Evolutionary conservation across 1,140 invertebrate species (phyloP).

Genomic region (Harlomillsia oculata): DNA sequence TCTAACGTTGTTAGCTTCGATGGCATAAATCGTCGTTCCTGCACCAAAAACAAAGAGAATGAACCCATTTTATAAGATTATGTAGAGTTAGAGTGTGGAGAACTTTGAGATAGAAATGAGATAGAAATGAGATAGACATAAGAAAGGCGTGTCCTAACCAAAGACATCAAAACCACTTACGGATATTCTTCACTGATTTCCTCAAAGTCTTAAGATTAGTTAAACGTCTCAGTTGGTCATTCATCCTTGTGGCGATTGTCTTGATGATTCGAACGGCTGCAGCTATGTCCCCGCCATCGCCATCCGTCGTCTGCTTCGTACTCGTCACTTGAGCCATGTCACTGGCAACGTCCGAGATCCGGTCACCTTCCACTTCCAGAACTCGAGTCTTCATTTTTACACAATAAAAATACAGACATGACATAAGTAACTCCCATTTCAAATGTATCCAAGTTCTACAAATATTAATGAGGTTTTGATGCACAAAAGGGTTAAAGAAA

Average conservation of each 20-base stretch:
- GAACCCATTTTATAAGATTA: constrained; percentile 7
- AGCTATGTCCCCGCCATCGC: constrained; percentile 84
- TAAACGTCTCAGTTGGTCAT: constrained; percentile 36
- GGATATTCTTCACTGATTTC: constrained; percentile 71
- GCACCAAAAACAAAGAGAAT: constrained; percentile 32
- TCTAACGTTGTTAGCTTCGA: constrained; percentile 66
- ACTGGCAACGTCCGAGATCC: constrained; percentile 64
- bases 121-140: too few species aligned
- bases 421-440: too few species aligned
- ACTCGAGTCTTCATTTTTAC: constrained; percentile 55
- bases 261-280: constrained; percentile 81
- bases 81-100: constrained; percentile 1
- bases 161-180: too few species aligned
- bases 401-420: constrained; percentile 11
- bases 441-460: too few species aligned
- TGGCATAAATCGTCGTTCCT: constrained; percentile 75
- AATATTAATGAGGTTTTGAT: too few species aligned
- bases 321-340: constrained; percentile 75
- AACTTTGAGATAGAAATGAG: too few species aligned
- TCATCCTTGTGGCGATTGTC: constrained; percentile 75
- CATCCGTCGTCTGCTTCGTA: constrained; percentile 70
- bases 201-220: constrained; percentile 56
- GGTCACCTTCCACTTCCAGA: constrained; percentile 61
- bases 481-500: too few species aligned
- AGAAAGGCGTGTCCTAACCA: too few species aligned